phyloP scores from a whole-genome alignment of 2,113 vertebrate genomes.

The Pseudorhombus dupliciocellatus region DNA sequence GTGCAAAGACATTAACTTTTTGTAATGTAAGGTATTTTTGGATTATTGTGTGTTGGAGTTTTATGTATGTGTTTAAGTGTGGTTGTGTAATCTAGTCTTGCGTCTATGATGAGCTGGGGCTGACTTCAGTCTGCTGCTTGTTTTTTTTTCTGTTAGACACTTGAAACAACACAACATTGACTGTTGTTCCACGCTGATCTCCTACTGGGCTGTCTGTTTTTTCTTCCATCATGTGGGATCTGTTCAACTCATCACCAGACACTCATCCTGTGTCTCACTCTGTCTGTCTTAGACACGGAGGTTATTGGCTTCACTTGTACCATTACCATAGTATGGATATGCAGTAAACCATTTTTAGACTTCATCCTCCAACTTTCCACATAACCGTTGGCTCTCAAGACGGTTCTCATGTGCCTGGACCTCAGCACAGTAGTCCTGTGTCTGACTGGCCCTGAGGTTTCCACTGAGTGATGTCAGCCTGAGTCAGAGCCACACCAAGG shows the following conservation, averaged over 20 bases:
- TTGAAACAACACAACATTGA: slow-evolving; percentile 19
- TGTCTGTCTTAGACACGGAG: background rate
- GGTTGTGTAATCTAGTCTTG: background rate
- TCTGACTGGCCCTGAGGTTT: slow-evolving; percentile 60
- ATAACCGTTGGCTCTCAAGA: background rate
- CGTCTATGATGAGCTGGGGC: slow-evolving; percentile 4
- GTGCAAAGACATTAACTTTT: background rate
- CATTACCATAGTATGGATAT: background rate
- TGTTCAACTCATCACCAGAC: slow-evolving; percentile 28
- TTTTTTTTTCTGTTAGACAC: slow-evolving; percentile 31
- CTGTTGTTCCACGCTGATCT: slow-evolving; percentile 17
- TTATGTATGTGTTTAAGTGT: background rate
- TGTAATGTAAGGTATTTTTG: background rate
- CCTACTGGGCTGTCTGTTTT: slow-evolving; percentile 9
- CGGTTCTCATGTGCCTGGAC: background rate
- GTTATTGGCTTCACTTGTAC: slow-evolving; percentile 12
- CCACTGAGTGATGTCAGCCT: slow-evolving; percentile 65
- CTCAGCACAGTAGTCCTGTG: slow-evolving; percentile 52
- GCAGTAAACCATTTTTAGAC: slow-evolving; percentile 8
- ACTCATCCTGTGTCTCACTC: background rate
- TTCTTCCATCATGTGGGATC: slow-evolving; percentile 20
- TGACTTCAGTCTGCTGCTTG: background rate
- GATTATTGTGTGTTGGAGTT: background rate
- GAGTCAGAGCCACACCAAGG: slow-evolving; percentile 69
- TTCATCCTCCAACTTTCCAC: slow-evolving; percentile 47